Percentiles rank a stretch among this genome's conserved stretches.
Evolutionary conservation across 2,113 vertebrate species (phyloP).

Genomic region (Thalassoma bifasciatum): DNA sequence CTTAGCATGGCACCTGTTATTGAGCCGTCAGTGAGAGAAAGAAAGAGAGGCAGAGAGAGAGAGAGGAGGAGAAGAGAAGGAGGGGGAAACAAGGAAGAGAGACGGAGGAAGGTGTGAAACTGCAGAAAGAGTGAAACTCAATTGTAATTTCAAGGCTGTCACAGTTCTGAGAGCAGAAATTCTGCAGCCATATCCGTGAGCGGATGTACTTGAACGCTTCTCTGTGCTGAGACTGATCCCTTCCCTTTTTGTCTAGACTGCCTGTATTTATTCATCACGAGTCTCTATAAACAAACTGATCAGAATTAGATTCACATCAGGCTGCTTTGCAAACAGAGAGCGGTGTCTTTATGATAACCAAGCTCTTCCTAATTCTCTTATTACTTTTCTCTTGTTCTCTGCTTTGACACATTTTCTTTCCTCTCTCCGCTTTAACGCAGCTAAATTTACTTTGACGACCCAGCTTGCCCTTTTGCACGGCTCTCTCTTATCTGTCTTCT

Average conservation of each 20-base stretch:
- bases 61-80: constrained; percentile 18
- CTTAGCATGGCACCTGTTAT: constrained; percentile 88
- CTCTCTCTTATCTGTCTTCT: constrained; percentile 44
- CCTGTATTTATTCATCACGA: constrained; percentile 37
- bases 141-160: constrained; percentile 89
- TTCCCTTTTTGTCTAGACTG: constrained; percentile 25
- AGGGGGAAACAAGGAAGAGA: constrained; percentile 29
- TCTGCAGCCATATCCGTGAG: constrained; percentile 82
- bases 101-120: constrained; percentile 41
- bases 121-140: constrained; percentile 80
- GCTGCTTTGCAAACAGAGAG: constrained; percentile 50
- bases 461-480: constrained; percentile 16
- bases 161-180: constrained; percentile 85
- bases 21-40: constrained; percentile 80
- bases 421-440: constrained; percentile 32
- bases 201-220: constrained; percentile 64
- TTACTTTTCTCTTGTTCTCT: not conserved
- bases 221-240: constrained; percentile 40
- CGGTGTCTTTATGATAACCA: constrained; percentile 3
- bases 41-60: constrained; percentile 68
- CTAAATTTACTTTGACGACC: constrained; percentile 36
- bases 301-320: constrained; percentile 48
- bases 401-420: constrained; percentile 19
- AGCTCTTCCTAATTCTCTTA: not conserved
- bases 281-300: constrained; percentile 39